A percentile compares a stretch with the other conserved stretches of the same genome.
phyloP scores from a whole-genome alignment of 2,113 vertebrate species.

The Murina feae region DNA sequence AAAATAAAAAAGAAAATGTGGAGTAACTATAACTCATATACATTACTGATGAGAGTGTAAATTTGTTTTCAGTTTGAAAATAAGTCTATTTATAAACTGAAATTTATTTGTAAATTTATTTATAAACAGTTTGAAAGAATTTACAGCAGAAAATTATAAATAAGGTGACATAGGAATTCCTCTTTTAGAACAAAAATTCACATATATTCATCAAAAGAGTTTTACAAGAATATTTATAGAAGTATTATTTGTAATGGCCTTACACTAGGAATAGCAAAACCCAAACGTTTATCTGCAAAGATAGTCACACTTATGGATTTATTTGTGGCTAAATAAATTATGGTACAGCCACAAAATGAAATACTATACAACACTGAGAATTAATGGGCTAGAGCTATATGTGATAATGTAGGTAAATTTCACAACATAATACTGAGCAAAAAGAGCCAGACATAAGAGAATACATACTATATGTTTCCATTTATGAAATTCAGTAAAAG shows the following conservation, averaged over 20 bases:
- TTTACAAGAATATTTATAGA: not conserved
- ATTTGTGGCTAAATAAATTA: not conserved
- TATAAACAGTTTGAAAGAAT: conserved; percentile 6
- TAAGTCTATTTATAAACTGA: not conserved
- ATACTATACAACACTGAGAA: not conserved
- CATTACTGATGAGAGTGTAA: not conserved
- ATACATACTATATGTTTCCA: not conserved
- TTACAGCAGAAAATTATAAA: conserved; percentile 2
- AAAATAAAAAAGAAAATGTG: conserved; percentile 5
- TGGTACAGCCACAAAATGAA: not conserved
- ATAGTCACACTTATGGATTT: not conserved
- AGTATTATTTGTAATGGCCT: not conserved
- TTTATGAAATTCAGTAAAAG: not conserved
- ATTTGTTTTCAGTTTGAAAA: not conserved
- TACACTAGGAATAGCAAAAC: not conserved
- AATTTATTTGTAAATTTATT: not conserved
- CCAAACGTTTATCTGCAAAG: not conserved
- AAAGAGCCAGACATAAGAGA: not conserved
- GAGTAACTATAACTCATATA: not conserved
- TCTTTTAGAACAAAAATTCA: not conserved
- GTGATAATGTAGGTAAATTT: not conserved
- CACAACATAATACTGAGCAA: not conserved
- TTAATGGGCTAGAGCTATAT: not conserved
- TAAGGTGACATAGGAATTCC: conserved; percentile 2
- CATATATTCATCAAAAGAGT: not conserved